Evolutionary conservation across 2,888 invertebrate species (phyloP).

Genomic region (Tipula unca): DNA sequence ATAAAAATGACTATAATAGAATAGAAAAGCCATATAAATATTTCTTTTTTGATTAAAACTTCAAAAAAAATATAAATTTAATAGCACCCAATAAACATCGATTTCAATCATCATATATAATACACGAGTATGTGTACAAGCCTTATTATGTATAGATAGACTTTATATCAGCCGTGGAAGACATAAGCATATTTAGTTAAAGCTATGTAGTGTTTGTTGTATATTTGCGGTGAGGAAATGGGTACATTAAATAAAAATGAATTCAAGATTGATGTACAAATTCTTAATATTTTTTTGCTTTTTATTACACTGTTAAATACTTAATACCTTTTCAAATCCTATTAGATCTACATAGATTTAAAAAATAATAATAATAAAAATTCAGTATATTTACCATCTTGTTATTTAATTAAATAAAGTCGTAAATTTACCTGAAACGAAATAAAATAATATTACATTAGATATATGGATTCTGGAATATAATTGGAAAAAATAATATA

Average conservation of each 20-base stretch:
- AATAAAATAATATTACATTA: not conserved
- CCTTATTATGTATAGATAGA: not conserved
- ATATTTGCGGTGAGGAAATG: not conserved
- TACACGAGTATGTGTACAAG: not conserved
- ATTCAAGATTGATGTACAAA: not conserved
- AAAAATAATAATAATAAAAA: not conserved
- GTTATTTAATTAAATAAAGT: not conserved
- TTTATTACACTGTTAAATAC: not conserved
- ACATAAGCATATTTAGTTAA: not conserved
- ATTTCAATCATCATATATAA: not conserved
- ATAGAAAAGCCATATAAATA: not conserved
- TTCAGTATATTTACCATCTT: not conserved
- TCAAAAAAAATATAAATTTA: not conserved
- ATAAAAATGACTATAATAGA: not conserved
- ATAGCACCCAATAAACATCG: not conserved
- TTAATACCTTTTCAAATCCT: not conserved
- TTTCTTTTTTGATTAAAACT: not conserved
- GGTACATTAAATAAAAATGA: not conserved
- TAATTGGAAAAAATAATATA: not conserved
- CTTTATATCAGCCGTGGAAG: not conserved
- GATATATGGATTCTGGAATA: not conserved
- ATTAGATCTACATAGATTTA: not conserved
- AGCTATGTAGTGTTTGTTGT: not conserved
- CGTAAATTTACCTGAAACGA: not conserved
- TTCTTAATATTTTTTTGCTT: not conserved